phyloP scores from a whole-genome alignment of 2,797 vertebrate genomes.

The Platyrinchus mystaceus region DNA sequence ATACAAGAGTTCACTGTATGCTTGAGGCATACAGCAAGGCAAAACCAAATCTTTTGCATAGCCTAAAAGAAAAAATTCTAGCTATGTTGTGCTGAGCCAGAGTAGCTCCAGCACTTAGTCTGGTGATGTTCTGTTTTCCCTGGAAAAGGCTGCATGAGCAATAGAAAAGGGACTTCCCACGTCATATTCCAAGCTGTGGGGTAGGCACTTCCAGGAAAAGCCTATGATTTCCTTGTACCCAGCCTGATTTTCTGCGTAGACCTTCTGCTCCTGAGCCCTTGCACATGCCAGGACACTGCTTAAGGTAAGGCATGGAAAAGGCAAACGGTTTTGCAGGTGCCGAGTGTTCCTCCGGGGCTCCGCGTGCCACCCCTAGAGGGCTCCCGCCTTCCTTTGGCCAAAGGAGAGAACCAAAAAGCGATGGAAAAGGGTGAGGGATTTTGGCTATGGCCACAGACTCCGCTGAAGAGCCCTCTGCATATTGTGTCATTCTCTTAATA shows the following conservation, averaged over 20 bases:
- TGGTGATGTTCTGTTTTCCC: background rate
- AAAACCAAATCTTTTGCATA: background rate
- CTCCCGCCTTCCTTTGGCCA: constrained; percentile 18
- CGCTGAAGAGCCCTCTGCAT: accelerated
- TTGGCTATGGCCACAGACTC: accelerated
- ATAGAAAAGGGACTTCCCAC: background rate
- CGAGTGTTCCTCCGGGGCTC: background rate
- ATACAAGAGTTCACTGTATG: background rate
- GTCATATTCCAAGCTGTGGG: background rate
- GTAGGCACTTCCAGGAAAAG: background rate
- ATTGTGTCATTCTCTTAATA: accelerated
- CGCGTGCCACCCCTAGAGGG: constrained; percentile 46
- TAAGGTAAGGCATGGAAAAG: background rate
- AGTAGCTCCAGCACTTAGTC: background rate
- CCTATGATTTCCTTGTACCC: background rate
- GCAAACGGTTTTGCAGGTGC: background rate
- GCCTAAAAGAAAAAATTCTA: background rate
- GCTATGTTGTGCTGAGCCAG: background rate
- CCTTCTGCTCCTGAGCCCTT: background rate
- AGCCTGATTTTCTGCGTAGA: background rate
- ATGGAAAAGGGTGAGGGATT: accelerated
- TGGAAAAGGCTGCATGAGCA: background rate
- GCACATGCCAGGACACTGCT: accelerated
- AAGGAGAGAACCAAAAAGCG: accelerated
- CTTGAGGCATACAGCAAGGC: background rate